Base-by-base conservation (phyloP, 2,113 vertebrate species). In the Macquaria ambigua region DNA sequence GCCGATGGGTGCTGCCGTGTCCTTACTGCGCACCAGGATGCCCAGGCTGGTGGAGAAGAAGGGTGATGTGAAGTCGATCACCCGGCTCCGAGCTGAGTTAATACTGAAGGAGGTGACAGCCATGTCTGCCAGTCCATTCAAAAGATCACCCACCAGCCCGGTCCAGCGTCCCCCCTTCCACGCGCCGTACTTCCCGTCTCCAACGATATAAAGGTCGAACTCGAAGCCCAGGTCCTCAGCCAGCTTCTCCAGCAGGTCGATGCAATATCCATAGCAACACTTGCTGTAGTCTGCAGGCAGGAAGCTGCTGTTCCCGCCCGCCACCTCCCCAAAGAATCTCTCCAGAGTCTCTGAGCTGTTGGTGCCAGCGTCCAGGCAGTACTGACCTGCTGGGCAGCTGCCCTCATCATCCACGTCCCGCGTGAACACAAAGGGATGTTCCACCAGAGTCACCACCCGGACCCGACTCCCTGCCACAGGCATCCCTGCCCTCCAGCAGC, bases 21-120 rank as follows among this genome's bases (percentile, higher is more conserved):
- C 98, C 59, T 96, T 96, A 7, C 96, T 96, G 39, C 97, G 95
- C 86, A 98, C 98, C 87, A 98, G 85, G 93, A 98, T 98, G 79
- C 97, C 97, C 93, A 98, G 89, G 90, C 97, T 98, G 90, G 97
- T 99, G 91, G 98, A 98, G 94, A 98, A 98, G 93, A 99, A 98
- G 39, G 98, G 98, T 56, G 97, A 97, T 86, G 97, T 98, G 95
- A 99, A 99, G 87, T 98, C 98, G 0, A 99, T 95, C 64, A 98
- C 97, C 46, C 95, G 96, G 55, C 97, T 98, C n/a, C 97, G 96
- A 0, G 97, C 97, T 0, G 97, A 98, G 91, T 98, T 98, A 91
- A 98, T 98, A 88, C 97, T 98, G 90, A 99, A 98, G 85, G 97
- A 97, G 67, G 97, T 97, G 85, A 98, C 97, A 0, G 97, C 98